These are phyloP conservation scores for Phragmatobia fuliginosa DNA, from an alignment of 2,888 invertebrate species.

Conservation along the genomic window DNA sequence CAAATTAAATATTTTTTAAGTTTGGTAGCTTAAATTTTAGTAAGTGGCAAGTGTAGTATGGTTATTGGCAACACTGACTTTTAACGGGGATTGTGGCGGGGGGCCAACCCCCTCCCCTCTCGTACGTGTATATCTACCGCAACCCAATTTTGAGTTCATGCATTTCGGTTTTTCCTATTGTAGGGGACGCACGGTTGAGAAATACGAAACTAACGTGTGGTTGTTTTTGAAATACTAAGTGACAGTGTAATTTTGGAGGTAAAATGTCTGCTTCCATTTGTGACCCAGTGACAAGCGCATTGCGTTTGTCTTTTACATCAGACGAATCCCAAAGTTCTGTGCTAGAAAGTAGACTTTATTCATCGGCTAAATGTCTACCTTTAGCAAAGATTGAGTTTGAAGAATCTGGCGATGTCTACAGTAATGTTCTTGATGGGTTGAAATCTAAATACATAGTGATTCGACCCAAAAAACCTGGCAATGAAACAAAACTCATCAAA, in stretches of 20 bases:
- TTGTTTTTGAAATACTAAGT: too few species aligned
- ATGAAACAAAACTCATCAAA: constrained; percentile 77
- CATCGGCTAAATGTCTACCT: constrained; percentile 92
- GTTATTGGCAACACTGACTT: too few species aligned
- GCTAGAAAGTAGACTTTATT: constrained; percentile 90
- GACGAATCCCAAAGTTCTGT: constrained; percentile 82
- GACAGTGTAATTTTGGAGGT: constrained; percentile 85
- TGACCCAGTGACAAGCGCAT: constrained; percentile 85
- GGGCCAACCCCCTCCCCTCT: too few species aligned
- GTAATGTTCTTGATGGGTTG: constrained; percentile 90
- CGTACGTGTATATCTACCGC: too few species aligned
- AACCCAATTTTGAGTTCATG: too few species aligned
- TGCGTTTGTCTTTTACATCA: constrained; percentile 83
- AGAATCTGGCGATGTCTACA: constrained; percentile 90
- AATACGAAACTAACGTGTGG: too few species aligned
- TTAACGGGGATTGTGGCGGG: too few species aligned
- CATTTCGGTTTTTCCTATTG: too few species aligned
- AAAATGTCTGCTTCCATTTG: constrained; percentile 87
- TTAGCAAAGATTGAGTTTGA: constrained; percentile 93
- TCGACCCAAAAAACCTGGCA: constrained; percentile 85
- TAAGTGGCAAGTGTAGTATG: too few species aligned
- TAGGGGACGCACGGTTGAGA: too few species aligned
- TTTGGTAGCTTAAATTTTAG: too few species aligned
- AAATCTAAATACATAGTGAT: constrained; percentile 95
- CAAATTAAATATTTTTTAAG: too few species aligned